Percentiles rank a stretch among this genome's conserved stretches.
phyloP scores from a whole-genome alignment of 1,140 invertebrate species.

The Eueides isabella region DNA sequence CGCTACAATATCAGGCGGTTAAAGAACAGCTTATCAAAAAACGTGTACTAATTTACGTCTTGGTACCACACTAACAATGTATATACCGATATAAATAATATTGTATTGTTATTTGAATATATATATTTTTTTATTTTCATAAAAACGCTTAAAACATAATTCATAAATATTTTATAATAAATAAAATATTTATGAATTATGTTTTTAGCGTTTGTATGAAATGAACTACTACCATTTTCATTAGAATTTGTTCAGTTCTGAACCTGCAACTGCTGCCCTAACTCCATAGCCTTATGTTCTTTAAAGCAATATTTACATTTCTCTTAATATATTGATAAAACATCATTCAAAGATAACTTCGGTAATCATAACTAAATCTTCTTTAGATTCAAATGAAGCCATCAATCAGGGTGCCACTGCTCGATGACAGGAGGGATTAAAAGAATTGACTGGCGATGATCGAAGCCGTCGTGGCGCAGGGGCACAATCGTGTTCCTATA shows the following conservation, averaged over 20 bases:
- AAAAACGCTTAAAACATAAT: no score
- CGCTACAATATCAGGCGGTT: slow-evolving; percentile 12
- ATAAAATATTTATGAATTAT: no score
- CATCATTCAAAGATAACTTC: slow-evolving; percentile 40
- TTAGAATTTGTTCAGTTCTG: no score
- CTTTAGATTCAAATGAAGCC: slow-evolving; percentile 63
- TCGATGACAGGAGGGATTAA: slow-evolving; percentile 51
- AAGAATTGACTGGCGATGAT: slow-evolving; percentile 26
- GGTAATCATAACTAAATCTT: slow-evolving; percentile 71
- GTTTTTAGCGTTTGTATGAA: no score
- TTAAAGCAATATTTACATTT: background rate
- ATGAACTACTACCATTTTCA: no score
- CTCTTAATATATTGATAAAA: slow-evolving; percentile 26
- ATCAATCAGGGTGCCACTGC: slow-evolving; percentile 65
- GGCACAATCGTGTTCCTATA: no score
- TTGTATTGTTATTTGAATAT: background rate
- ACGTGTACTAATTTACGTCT: slow-evolving; percentile 8
- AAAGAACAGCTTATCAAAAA: slow-evolving; percentile 14
- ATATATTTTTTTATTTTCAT: background rate
- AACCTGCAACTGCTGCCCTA: no score
- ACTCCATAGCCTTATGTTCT: background rate
- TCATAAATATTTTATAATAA: no score
- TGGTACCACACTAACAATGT: background rate
- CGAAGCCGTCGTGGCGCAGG: no score
- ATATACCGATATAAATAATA: background rate